Evolutionary conservation across 2,797 vertebrate species (phyloP).

Genomic region (Typhlichthys eigenmanni): DNA sequence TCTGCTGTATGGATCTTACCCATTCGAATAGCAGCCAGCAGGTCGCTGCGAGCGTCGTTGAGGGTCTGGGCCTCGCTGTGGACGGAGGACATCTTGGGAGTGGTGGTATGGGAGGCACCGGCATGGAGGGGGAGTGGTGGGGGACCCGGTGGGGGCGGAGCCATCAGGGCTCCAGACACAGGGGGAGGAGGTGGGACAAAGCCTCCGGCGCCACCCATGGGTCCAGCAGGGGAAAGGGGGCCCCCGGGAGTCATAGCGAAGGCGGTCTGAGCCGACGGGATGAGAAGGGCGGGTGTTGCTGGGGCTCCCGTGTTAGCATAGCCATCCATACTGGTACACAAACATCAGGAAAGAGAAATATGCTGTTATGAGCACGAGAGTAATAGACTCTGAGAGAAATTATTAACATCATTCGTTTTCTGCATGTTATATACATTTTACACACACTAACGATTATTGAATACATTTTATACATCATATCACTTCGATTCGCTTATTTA

Average conservation of each 20-base stretch:
- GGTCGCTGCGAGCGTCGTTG: conserved; percentile 91
- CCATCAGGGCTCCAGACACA: conserved; percentile 76
- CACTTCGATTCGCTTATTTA: no score
- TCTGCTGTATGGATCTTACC: conserved; percentile 72
- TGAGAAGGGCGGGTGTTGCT: conserved; percentile 77
- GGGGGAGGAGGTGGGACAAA: conserved; percentile 81
- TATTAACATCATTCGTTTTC: no score
- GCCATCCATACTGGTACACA: conserved; percentile 71
- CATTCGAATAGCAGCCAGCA: conserved; percentile 96
- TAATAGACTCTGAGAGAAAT: neutral
- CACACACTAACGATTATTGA: no score
- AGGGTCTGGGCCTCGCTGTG: conserved; percentile 78
- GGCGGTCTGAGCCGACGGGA: conserved; percentile 93
- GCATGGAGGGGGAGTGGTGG: conserved; percentile 85
- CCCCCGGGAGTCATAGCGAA: conserved; percentile 92
- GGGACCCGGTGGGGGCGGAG: conserved; percentile 87
- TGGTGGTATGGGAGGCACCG: conserved; percentile 72
- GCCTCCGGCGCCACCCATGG: conserved; percentile 64
- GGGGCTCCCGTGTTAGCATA: conserved; percentile 76
- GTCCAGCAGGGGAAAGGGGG: conserved; percentile 72
- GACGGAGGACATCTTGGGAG: conserved; percentile 81
- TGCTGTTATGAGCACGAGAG: neutral
- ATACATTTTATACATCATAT: no score
- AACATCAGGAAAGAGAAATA: neutral
- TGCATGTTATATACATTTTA: no score